phyloP scores from a whole-genome alignment of 2,888 invertebrate species.

The Eristalis tenax region DNA sequence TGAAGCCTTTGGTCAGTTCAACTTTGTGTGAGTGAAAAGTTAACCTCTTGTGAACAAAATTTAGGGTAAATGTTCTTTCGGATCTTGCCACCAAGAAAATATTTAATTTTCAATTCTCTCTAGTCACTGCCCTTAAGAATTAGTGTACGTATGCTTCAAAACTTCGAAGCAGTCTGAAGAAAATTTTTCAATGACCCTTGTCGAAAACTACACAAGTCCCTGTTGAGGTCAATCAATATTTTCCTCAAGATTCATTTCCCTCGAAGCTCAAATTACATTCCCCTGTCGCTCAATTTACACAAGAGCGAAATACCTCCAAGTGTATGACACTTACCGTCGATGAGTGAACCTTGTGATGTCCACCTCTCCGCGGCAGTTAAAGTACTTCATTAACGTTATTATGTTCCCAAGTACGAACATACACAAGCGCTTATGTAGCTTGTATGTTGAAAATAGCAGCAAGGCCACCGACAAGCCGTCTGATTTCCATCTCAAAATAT shows the following conservation, averaged over 20 bases:
- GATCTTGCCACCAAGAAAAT: too few species aligned
- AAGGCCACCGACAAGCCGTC: neutral
- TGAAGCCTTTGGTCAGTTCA: too few species aligned
- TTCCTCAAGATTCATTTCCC: neutral
- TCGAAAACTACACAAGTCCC: neutral
- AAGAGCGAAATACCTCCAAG: neutral
- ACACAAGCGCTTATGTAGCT: neutral
- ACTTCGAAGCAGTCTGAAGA: too few species aligned
- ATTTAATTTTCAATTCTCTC: too few species aligned
- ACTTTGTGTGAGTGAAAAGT: too few species aligned
- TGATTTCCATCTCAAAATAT: neutral
- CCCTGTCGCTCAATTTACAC: neutral
- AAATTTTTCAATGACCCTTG: too few species aligned
- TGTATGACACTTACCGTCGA: neutral
- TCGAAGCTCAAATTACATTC: neutral
- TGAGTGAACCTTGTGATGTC: neutral
- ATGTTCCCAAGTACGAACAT: neutral
- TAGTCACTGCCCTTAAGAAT: too few species aligned
- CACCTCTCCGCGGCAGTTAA: neutral
- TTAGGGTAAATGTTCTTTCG: too few species aligned
- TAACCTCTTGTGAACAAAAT: too few species aligned
- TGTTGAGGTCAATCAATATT: too few species aligned
- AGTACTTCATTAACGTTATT: neutral
- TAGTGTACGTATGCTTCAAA: too few species aligned
- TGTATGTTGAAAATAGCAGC: neutral